Evolutionary conservation across 2,888 invertebrate genomes (phyloP).

Genomic region (Apodemia hepburni): DNA sequence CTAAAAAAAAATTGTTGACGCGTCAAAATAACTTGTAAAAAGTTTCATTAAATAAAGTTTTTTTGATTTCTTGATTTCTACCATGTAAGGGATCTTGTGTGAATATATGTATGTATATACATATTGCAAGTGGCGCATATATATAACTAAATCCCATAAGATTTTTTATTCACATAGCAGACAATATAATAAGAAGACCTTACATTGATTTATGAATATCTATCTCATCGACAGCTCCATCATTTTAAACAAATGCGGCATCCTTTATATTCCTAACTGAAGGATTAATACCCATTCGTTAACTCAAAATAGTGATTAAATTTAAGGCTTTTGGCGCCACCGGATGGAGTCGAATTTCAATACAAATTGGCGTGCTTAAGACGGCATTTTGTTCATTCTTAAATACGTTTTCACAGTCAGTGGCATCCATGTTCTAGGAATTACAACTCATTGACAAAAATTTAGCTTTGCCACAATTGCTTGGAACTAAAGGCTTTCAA

Average conservation of each 20-base stretch:
- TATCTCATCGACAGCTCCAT: conserved; percentile 24
- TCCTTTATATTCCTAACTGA: conserved; percentile 43
- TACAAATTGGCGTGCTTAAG: conserved; percentile 32
- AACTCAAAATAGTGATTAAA: conserved; percentile 41
- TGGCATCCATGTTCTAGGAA: conserved; percentile 37
- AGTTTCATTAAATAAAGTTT: no score
- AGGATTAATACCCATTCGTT: conserved; percentile 54
- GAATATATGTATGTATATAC: no score
- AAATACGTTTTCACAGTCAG: conserved; percentile 42
- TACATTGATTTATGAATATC: conserved; percentile 20
- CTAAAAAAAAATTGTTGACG: no score
- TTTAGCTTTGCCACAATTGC: not conserved
- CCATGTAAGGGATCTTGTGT: no score
- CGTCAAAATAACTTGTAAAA: no score
- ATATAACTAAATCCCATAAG: no score
- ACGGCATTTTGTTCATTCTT: conserved; percentile 32
- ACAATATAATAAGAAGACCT: no score
- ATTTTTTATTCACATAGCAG: no score
- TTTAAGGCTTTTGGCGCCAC: conserved; percentile 51
- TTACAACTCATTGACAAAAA: conserved; percentile 29
- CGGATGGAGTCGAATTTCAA: conserved; percentile 55
- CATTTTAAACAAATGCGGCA: conserved; percentile 41
- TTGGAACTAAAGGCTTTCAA: not conserved
- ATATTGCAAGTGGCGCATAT: no score
- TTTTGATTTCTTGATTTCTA: no score